Evolutionary conservation across 1,140 invertebrate genomes (phyloP).

Genomic region (Drosophila guanche): DNA sequence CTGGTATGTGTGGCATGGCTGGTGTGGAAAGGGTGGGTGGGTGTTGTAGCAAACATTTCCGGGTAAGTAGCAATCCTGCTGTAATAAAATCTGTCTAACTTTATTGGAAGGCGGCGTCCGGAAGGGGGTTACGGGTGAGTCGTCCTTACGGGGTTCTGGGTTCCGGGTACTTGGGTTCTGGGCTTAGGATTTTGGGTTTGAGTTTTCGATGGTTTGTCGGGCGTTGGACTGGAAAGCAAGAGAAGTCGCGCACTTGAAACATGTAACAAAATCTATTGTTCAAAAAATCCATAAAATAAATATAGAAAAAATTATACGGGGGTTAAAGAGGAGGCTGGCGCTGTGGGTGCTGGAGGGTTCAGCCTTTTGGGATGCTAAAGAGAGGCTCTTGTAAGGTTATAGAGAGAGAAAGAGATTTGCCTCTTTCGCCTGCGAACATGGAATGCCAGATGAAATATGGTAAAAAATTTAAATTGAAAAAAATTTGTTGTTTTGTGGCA

Average conservation of each 20-base stretch:
- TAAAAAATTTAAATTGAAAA: constrained; percentile 59
- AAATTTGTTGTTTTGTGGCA: constrained; percentile 46
- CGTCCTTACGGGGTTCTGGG: too few relatives aligned
- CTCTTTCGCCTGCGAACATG: constrained; percentile 5
- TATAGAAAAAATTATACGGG: constrained; percentile 11
- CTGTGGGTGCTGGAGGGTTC: too few relatives aligned
- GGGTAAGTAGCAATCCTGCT: constrained; percentile 67
- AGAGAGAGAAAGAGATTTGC: too few relatives aligned
- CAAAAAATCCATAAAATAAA: constrained; percentile 22
- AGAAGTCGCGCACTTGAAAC: constrained; percentile 29
- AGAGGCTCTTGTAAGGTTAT: too few relatives aligned
- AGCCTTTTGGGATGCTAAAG: too few relatives aligned
- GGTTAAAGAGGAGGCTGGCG: background rate
- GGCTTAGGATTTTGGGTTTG: constrained; percentile 11
- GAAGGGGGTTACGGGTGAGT: constrained; percentile 4
- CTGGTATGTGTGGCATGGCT: background rate
- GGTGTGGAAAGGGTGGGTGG: constrained; percentile 43
- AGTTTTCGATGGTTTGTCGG: constrained; percentile 1
- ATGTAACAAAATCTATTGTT: constrained; percentile 14
- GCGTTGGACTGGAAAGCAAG: constrained; percentile 14
- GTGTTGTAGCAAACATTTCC: constrained; percentile 52
- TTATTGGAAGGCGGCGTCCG: constrained; percentile 21
- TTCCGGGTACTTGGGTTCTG: constrained; percentile 4
- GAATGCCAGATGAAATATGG: constrained; percentile 62
- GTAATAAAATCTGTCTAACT: constrained; percentile 73